Base-by-base conservation (phyloP, 2,797 vertebrate genomes). In the Melanotaenia pygmaea region DNA sequence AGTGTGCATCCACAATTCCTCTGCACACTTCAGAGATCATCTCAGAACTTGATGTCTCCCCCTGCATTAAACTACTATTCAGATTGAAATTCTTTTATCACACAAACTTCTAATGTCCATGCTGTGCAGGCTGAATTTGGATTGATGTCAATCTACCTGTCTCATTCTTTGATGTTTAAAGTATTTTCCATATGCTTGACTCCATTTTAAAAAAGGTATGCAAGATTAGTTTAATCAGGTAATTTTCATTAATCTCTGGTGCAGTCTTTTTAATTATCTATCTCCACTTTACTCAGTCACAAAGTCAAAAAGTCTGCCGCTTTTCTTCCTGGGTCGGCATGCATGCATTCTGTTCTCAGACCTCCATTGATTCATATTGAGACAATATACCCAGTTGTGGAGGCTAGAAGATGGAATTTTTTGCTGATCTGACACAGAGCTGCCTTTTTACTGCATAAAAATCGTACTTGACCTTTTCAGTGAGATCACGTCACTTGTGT, bases 371-470 rank as follows among this genome's bases (percentile, higher is more conserved):
- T 74, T 47, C 56, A 50, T 6, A 57, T 30, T 63, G 22, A 61
- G 35, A 79, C 64, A 74, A 65, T 69, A 60, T 12, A 34, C 47
- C 12, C 70, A 32, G 65, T 68, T 74, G 65, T 74, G 64, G 32
- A 57, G 32, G 5, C 1, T 24, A 16, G 12, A 37, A 50, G 38
- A 58, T 62, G 59, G 51, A 30, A 50, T 70, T 58, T 58, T 22
- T n/a, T 34, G 32, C 24, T 28, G 10, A 59, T 68, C n/a, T 45
- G 61, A 32, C 14, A 63, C 4, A 72, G 16, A 74, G 24, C 26
- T n/a, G 28, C 56, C 54, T 72, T 65, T 22, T 63, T 72, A 59
- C 51, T 72, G 37, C 60, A 1, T 40, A 67, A 35, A 54, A 68
- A 59, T 30, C 13, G 59, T 45, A n/a, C 57, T 60, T 67, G 71